phyloP scores from a whole-genome alignment of 2,113 vertebrate species.

The Corydoras sp. region DNA sequence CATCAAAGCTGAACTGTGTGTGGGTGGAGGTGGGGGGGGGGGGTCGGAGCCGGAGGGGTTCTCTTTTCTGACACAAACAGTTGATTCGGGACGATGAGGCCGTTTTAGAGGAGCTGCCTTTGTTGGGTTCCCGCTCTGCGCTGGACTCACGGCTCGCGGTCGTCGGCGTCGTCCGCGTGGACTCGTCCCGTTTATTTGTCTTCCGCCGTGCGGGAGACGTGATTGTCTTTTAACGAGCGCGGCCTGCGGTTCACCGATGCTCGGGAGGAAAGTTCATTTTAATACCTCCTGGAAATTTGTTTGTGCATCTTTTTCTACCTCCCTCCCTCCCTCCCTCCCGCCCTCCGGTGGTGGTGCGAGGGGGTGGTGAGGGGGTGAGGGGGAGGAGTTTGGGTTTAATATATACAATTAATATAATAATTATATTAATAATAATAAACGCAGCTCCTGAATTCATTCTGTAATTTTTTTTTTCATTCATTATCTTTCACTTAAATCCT shows the following conservation, averaged over 20 bases:
- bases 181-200: constrained; percentile 71
- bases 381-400: no score
- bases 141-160: constrained; percentile 53
- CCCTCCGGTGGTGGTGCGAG: no score
- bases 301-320: constrained; percentile 46
- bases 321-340: constrained; percentile 2
- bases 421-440: no score
- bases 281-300: constrained; percentile 60
- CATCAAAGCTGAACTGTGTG: no score
- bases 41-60: constrained; percentile 15
- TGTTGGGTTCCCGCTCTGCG: constrained; percentile 53
- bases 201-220: constrained; percentile 50
- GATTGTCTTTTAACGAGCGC: constrained; percentile 68
- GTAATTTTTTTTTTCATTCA: no score
- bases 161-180: constrained; percentile 62
- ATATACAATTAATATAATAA: no score
- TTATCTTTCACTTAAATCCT: no score
- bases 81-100: constrained; percentile 55
- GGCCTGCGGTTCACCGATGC: constrained; percentile 56
- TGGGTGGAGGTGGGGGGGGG: no score
- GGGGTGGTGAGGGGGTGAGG: no score
- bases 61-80: constrained; percentile 54
- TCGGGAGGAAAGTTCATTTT: constrained; percentile 56
- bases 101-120: constrained; percentile 41
- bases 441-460: no score